Conservation (phyloP, 2,797 vertebrate species). For the Podargus strigoides region DNA sequence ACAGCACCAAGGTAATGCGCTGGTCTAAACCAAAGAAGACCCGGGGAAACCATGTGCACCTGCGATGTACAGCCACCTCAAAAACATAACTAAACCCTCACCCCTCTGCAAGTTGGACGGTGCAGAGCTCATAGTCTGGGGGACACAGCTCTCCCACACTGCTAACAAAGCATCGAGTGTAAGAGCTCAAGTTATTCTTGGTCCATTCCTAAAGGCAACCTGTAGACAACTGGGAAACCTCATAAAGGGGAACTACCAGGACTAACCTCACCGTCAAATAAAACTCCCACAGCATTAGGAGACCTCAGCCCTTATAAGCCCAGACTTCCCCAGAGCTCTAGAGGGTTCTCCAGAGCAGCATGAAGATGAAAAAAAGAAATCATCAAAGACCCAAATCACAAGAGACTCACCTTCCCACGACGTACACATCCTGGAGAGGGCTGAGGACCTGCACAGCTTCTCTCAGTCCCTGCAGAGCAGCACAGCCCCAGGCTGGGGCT, state of each 20-base stretch:
- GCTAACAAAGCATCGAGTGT: fast-evolving
- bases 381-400: not conserved
- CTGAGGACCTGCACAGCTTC: not conserved
- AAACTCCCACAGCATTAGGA: not conserved
- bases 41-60: fast-evolving
- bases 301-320: not conserved
- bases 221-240: not conserved
- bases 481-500: not conserved
- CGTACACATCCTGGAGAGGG: not conserved
- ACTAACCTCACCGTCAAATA: not conserved
- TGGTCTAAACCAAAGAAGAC: not conserved
- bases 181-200: not conserved
- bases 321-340: not conserved
- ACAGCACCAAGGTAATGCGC: not conserved
- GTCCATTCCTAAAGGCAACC: not conserved
- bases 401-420: not conserved
- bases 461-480: not conserved
- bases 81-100: not conserved
- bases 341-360: not conserved
- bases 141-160: not conserved
- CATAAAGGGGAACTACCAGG: not conserved
- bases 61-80: not conserved
- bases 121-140: not conserved
- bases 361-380: fast-evolving
- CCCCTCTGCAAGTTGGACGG: not conserved